A percentile compares a stretch with the other conserved stretches of the same genome.
phyloP scores from a whole-genome alignment of 2,888 invertebrate genomes.

The Deroplatys truncata region DNA sequence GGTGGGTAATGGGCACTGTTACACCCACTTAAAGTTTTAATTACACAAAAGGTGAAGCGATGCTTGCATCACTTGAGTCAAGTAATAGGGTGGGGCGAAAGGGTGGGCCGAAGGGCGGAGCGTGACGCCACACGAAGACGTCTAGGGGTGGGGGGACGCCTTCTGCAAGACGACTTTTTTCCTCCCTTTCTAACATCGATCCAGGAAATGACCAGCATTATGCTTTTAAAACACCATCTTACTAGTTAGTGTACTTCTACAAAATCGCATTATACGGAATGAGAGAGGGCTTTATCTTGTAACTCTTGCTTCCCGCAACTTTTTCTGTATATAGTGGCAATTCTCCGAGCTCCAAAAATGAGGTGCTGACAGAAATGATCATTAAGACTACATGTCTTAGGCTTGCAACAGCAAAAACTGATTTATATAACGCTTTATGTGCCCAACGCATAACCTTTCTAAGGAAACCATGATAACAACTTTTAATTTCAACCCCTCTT shows the following conservation, averaged over 20 bases:
- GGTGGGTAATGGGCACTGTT: constrained; percentile 5
- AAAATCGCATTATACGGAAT: background rate
- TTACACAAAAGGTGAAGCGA: constrained; percentile 17
- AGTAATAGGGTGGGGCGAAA: background rate
- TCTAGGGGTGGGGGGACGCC: background rate
- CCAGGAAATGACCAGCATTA: constrained; percentile 4
- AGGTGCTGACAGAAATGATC: background rate
- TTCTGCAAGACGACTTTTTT: background rate
- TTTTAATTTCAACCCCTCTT: too few species aligned
- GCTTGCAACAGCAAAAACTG: too few species aligned
- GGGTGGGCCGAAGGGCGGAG: background rate
- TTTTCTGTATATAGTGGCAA: background rate
- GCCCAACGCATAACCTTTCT: too few species aligned
- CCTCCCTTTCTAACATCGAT: background rate
- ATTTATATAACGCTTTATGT: too few species aligned
- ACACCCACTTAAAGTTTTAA: constrained; percentile 22
- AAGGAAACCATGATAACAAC: too few species aligned
- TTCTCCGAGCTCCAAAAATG: background rate
- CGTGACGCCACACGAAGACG: background rate
- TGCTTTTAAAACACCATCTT: constrained; percentile 6
- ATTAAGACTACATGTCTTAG: too few species aligned
- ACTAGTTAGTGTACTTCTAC: background rate
- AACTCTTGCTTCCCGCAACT: background rate
- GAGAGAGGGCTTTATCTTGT: background rate
- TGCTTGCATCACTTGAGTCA: background rate